phyloP scores from a whole-genome alignment of 2,113 vertebrate genomes.

The Penelope pileata region DNA sequence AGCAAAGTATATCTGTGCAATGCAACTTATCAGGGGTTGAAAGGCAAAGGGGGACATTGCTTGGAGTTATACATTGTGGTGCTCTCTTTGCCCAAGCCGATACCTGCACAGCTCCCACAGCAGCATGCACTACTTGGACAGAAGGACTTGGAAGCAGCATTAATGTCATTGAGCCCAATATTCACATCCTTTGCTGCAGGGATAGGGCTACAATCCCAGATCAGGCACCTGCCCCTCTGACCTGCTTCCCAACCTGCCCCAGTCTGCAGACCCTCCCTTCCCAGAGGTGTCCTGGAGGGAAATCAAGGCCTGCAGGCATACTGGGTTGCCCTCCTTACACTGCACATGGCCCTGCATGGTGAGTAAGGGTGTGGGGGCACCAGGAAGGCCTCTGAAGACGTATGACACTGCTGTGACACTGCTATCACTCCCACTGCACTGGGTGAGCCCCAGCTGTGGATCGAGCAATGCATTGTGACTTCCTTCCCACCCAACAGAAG shows the following conservation, averaged over 20 bases:
- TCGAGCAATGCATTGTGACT: fast-evolving
- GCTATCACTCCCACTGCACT: not conserved
- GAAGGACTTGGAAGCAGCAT: not conserved
- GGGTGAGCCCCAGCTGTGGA: not conserved
- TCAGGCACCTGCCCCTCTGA: not conserved
- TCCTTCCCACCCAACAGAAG: not conserved
- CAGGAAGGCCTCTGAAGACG: not conserved
- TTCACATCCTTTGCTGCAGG: not conserved
- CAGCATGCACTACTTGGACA: fast-evolving
- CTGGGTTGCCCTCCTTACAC: not conserved
- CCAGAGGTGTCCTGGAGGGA: not conserved
- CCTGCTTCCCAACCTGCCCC: not conserved
- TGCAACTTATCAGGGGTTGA: not conserved
- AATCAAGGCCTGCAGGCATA: not conserved
- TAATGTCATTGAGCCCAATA: not conserved
- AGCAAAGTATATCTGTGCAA: not conserved
- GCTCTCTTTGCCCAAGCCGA: fast-evolving
- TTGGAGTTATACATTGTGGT: not conserved
- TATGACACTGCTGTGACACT: not conserved
- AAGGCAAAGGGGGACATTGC: not conserved
- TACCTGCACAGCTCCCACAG: not conserved
- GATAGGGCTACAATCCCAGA: not conserved
- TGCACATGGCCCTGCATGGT: fast-evolving
- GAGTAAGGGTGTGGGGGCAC: not conserved
- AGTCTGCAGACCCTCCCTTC: not conserved